Conservation (phyloP, 1,140 invertebrate genomes). For the Dolichoris vasculosae region DNA sequence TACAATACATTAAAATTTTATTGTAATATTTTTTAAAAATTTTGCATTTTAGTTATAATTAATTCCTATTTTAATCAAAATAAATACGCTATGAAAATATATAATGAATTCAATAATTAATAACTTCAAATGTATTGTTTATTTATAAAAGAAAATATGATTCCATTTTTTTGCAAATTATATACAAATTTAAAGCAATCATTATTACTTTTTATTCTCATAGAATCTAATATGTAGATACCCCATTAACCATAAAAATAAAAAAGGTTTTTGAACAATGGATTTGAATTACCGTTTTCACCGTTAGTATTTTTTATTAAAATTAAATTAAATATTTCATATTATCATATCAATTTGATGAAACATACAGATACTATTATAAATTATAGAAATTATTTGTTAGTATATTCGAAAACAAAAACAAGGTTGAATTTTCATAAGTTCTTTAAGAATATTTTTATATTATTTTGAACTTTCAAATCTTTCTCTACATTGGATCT, state of each 20-base stretch:
- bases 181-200: too few relatives aligned
- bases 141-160: too few relatives aligned
- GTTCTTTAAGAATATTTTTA: background rate
- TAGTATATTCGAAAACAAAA: background rate
- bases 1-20: too few relatives aligned
- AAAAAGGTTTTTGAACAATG: background rate
- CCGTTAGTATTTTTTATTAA: constrained; percentile 4
- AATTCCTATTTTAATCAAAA: too few relatives aligned
- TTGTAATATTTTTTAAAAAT: too few relatives aligned
- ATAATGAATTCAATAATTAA: too few relatives aligned
- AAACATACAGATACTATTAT: background rate
- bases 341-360: constrained; percentile 1
- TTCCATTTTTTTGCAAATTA: too few relatives aligned
- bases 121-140: too few relatives aligned
- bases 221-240: background rate
- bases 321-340: background rate
- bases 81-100: too few relatives aligned
- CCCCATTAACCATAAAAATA: background rate
- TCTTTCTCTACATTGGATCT: background rate
- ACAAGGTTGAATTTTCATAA: background rate
- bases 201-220: too few relatives aligned
- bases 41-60: too few relatives aligned
- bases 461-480: background rate
- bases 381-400: background rate
- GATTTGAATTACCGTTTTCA: background rate